phyloP scores from a whole-genome alignment of 2,888 invertebrate genomes.

The Anagyrus pseudococci region DNA sequence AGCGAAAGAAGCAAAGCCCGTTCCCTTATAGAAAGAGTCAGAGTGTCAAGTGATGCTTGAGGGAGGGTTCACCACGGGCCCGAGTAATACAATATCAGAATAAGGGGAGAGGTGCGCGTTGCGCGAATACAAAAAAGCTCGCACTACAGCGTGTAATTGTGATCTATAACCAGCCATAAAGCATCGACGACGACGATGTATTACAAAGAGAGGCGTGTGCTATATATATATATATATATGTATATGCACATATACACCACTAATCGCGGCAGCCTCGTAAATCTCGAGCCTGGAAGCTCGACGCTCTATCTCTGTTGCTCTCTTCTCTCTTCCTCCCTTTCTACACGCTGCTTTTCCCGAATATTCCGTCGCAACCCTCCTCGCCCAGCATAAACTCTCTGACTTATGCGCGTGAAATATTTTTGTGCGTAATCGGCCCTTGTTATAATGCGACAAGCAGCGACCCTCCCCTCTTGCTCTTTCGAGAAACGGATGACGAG shows the following conservation, averaged over 20 bases:
- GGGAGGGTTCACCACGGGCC: no score
- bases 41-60: no score
- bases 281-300: conserved; percentile 53
- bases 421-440: conserved; percentile 53
- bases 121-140: conserved; percentile 36
- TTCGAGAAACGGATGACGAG: background rate
- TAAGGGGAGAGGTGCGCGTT: background rate
- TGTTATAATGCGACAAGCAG: conserved; percentile 42
- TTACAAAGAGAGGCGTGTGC: conserved; percentile 46
- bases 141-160: conserved; percentile 59
- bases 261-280: conserved; percentile 38
- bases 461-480: no score
- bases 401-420: conserved; percentile 48
- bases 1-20: no score
- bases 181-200: conserved; percentile 54
- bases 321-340: conserved; percentile 39
- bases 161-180: conserved; percentile 58
- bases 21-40: no score
- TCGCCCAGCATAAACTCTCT: conserved; percentile 14
- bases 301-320: conserved; percentile 31
- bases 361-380: conserved; percentile 32
- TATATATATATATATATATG: no score
- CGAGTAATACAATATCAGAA: conserved; percentile 24
- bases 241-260: no score
- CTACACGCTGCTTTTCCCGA: conserved; percentile 13